Evolutionary conservation across 2,113 vertebrate species (phyloP).

Genomic region (Notothenia rossii): DNA sequence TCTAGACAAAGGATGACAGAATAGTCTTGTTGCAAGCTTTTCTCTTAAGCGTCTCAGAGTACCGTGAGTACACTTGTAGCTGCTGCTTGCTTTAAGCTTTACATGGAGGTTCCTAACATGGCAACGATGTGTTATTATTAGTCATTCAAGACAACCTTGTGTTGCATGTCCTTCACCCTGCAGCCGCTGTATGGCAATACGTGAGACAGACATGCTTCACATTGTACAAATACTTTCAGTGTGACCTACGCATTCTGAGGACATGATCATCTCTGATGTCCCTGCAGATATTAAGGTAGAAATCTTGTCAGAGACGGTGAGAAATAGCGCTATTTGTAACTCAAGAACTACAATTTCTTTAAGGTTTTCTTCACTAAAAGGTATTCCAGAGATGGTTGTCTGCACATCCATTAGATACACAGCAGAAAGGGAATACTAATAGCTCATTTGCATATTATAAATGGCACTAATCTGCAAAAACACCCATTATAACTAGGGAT

Average conservation of each 20-base stretch:
- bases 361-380: too few relatives aligned
- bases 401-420: not conserved
- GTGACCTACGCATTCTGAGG: not conserved
- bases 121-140: not conserved
- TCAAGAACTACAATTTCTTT: too few relatives aligned
- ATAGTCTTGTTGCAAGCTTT: not conserved
- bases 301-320: too few relatives aligned
- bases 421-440: not conserved
- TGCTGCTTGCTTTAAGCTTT: not conserved
- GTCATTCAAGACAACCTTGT: not conserved
- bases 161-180: not conserved
- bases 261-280: not conserved
- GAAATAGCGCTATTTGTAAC: too few relatives aligned
- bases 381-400: too few relatives aligned
- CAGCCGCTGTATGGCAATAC: not conserved
- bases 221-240: not conserved
- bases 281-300: too few relatives aligned
- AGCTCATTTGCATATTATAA: not conserved
- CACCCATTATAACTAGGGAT: too few relatives aligned
- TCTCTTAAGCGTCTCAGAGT: not conserved
- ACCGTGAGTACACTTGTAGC: not conserved
- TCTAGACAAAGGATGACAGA: not conserved
- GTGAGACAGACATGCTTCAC: not conserved
- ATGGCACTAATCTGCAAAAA: not conserved
- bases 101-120: not conserved